Evolutionary conservation across 2,113 vertebrate genomes (phyloP), one percentile per base, ranked within the genome.

Genomic region (Hydrolagus affinis): DNA sequence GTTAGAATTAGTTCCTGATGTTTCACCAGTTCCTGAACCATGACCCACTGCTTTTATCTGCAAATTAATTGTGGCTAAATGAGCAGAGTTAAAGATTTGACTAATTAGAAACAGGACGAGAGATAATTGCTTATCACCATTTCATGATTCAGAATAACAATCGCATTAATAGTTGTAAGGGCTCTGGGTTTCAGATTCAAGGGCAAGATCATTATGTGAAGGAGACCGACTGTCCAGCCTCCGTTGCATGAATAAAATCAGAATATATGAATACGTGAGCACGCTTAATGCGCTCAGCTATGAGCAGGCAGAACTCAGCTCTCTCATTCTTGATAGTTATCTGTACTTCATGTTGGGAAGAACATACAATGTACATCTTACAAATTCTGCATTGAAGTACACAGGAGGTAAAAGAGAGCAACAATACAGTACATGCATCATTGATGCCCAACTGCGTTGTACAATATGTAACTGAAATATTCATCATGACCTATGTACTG

Each of bases 131-230:
- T 83, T 28, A 66, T 83, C 78, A 30, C 60, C 60, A 68, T 66
- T 32, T 11, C 15, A 83, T 83, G 30, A 66, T 9, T 30, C 23
- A 83, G 30, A 32, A 17, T 32, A 83, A 64, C 78, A 30, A 66
- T 25, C 14, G 21, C 78, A 66, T 68, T 66, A 25, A 83, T 28
- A 83, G 14, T 83, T 32, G 28, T 15, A 66, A 62, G 60, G 32
- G 32, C 19, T 28, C 60, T 66, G 25, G 64, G 3, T 83, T 83
- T 64, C 19, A 10, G 25, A 66, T 66, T 83, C 60, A 83, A 83
- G 78, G 78, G 66, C 60, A 83, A 83, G 62, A 66, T 83, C 62
- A 66, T 83, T 83, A 68, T 83, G 28, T 15, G 62, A 83, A 66
- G 78, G 28, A 17, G 62, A 68, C 17, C 66, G 59, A 32, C 62